Conservation (phyloP, 2,797 vertebrate species). For the Gambelia wislizenii region DNA sequence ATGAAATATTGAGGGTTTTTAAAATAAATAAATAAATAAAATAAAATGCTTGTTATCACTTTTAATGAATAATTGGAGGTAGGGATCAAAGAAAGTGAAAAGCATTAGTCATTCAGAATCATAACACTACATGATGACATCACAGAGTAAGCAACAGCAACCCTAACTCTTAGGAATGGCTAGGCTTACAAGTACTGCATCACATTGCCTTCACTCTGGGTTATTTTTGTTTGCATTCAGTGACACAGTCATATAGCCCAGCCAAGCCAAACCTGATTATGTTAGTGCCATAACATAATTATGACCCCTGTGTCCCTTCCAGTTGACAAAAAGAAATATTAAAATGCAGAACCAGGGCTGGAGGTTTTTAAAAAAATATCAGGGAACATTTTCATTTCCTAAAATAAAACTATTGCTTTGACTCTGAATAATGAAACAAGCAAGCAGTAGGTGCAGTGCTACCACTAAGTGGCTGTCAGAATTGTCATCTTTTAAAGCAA, state of each 20-base stretch:
- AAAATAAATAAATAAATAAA: no score
- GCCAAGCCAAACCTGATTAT: neutral
- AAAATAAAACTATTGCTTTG: neutral
- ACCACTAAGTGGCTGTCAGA: neutral
- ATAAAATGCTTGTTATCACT: neutral
- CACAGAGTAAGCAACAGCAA: neutral
- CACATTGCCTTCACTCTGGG: neutral
- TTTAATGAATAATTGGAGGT: neutral
- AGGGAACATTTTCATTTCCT: neutral
- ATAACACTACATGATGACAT: neutral
- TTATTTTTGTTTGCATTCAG: neutral
- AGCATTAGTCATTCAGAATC: neutral
- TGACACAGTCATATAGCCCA: neutral
- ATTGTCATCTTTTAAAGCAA: slow-evolving; percentile 6
- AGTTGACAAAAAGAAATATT: neutral
- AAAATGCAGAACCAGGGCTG: neutral
- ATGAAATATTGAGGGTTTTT: neutral
- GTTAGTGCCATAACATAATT: neutral
- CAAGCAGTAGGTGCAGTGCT: neutral
- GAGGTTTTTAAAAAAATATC: neutral
- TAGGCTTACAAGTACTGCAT: neutral
- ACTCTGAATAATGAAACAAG: neutral
- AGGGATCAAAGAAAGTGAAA: neutral
- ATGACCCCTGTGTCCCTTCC: neutral
- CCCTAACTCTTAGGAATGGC: neutral